Evolutionary conservation across 2,797 vertebrate genomes (phyloP), one percentile per base, ranked within the genome.

Genomic region (Esox lucius): DNA sequence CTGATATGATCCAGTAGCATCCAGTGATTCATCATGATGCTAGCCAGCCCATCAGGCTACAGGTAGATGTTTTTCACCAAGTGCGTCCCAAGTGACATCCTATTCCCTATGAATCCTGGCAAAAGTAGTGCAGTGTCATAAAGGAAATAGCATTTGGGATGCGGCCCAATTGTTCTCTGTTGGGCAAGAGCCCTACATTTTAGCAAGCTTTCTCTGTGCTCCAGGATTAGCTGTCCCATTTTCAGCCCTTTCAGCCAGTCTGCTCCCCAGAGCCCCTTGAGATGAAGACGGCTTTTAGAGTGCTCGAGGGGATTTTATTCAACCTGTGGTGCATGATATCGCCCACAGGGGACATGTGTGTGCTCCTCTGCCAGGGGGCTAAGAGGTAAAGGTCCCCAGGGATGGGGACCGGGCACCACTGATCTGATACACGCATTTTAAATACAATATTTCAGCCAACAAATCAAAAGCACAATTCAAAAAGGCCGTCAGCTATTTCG

Each of bases 221-320:
- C 75, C 83, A 77, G 86, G 85, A 90, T 90, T 90, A 91, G 90
- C 84, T 79, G 79, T 89, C 86, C 84, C 80, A 80, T 87, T 88
- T 90, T 84, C 86, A 88, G 86, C 82, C 83, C 75, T 74, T 68
- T 61, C 49, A 81, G 81, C 77, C 80, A 72, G 80, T 83, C 22
- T 81, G 66, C 71, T 51, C 84, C 82, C 89, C 78, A 73, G 86
- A 89, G 91, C 64, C 78, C n/a, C 73, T 74, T 78, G 80, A 87
- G 87, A 90, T 88, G 85, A 88, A 90, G 85, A 84, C 83, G 35
- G 75, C 87, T 84, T 87, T 89, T 86, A 70, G 82, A 91, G 88
- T 84, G 84, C 86, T 81, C 83, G 78, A 87, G 83, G 89, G 84
- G 85, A 90, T 90, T 90, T 88, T 81, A 89, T 85, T 90, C 85